Evolutionary conservation across 2,888 invertebrate genomes (phyloP).

Genomic region (Leucophenga montana): DNA sequence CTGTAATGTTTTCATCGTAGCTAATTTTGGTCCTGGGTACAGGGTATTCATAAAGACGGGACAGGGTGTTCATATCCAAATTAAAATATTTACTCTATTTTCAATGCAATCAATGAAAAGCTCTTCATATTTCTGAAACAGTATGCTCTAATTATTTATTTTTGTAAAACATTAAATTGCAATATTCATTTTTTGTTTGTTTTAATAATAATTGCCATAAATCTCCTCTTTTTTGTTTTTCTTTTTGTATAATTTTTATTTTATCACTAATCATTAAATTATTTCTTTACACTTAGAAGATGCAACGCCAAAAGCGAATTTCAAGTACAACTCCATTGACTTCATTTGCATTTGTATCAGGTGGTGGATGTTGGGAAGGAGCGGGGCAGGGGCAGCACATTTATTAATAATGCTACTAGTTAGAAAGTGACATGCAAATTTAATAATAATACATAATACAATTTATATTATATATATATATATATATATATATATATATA

Average conservation of each 20-base stretch:
- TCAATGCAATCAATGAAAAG: constrained; percentile 4
- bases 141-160: constrained; percentile 56
- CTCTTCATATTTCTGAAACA: constrained; percentile 46
- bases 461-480: constrained; percentile 5
- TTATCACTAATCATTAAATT: not conserved
- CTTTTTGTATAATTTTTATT: not conserved
- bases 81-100: not conserved
- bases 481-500: too few relatives aligned
- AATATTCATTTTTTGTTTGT: constrained; percentile 13
- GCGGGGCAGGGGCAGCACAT: constrained; percentile 9
- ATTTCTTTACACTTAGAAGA: not conserved
- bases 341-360: constrained; percentile 1
- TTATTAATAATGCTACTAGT: constrained; percentile 7
- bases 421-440: constrained; percentile 1
- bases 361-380: not conserved
- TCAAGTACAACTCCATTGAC: constrained; percentile 19
- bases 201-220: constrained; percentile 14
- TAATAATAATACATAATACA: not conserved
- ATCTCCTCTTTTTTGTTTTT: not conserved
- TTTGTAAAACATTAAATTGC: constrained; percentile 60
- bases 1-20: too few relatives aligned
- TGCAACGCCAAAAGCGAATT: constrained; percentile 18
- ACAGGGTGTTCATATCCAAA: too few relatives aligned
- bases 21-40: too few relatives aligned
- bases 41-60: too few relatives aligned